Conservation (phyloP, 2,797 vertebrate species). For the Chromobotia macracanthus region DNA sequence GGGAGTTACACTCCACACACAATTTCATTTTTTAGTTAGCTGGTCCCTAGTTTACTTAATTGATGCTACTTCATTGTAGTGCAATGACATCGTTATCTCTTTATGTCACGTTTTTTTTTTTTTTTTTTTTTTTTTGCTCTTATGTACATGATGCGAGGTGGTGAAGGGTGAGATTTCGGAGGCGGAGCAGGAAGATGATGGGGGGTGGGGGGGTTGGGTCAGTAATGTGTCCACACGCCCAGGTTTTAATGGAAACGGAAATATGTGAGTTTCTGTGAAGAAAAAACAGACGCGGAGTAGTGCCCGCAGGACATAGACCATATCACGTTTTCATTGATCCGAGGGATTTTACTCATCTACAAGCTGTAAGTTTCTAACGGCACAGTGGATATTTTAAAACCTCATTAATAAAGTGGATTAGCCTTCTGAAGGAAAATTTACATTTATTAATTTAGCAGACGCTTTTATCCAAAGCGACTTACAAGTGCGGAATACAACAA, state of each 20-base stretch:
- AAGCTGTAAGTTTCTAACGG: slow-evolving; percentile 26
- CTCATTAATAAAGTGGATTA: neutral
- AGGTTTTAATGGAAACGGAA: slow-evolving; percentile 59
- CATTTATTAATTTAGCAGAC: too few relatives aligned
- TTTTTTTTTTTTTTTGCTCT: too few relatives aligned
- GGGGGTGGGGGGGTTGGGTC: slow-evolving; percentile 55
- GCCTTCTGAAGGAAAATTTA: neutral
- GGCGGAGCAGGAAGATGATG: slow-evolving; percentile 58
- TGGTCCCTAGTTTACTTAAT: too few relatives aligned
- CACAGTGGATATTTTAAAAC: too few relatives aligned
- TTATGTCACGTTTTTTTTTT: too few relatives aligned
- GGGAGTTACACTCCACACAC: too few relatives aligned
- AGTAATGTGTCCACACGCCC: neutral
- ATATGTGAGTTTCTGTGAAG: slow-evolving; percentile 50
- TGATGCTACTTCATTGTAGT: neutral
- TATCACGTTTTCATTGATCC: neutral
- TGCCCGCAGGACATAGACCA: slow-evolving; percentile 24
- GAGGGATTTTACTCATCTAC: neutral
- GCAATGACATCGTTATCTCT: neutral
- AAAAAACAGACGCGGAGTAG: slow-evolving; percentile 30
- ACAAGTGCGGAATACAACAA: too few relatives aligned
- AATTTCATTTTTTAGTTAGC: too few relatives aligned
- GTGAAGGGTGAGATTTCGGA: neutral
- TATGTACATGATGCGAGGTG: neutral
- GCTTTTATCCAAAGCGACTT: too few relatives aligned